These are phyloP conservation scores for Nannoperca obscura DNA, from an alignment of 2,797 vertebrate species.

Conservation along the genomic window DNA sequence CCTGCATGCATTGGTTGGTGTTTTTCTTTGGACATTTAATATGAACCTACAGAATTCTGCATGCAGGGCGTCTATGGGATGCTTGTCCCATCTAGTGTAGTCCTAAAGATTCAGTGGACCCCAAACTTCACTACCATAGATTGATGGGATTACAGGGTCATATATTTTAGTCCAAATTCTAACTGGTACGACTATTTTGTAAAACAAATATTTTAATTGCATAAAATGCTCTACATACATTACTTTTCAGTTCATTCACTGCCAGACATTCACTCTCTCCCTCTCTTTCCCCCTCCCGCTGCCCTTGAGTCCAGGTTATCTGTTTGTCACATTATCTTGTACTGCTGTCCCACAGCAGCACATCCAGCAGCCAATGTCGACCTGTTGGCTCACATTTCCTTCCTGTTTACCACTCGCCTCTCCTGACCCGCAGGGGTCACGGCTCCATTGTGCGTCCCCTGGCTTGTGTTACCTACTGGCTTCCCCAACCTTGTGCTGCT, in stretches of 20 bases:
- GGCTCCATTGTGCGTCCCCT: constrained; percentile 64
- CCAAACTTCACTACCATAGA: too few species aligned
- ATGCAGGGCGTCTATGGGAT: neutral
- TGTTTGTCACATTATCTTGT: constrained; percentile 78
- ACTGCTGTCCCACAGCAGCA: constrained; percentile 61
- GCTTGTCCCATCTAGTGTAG: neutral
- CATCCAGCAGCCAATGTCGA: constrained; percentile 72
- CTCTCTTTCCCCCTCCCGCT: constrained; percentile 11
- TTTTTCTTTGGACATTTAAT: neutral
- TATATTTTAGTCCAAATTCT: too few species aligned
- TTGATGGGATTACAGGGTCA: too few species aligned
- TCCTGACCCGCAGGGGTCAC: constrained; percentile 78
- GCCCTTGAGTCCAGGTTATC: constrained; percentile 71
- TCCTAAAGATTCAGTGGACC: too few species aligned
- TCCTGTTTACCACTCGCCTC: constrained; percentile 78
- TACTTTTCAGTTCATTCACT: too few species aligned
- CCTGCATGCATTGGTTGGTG: too few species aligned
- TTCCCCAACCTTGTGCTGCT: constrained; percentile 73
- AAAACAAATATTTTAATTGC: too few species aligned
- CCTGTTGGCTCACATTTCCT: constrained; percentile 82
- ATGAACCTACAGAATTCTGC: neutral
- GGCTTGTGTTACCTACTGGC: constrained; percentile 77
- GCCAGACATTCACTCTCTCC: too few species aligned
- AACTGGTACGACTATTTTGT: too few species aligned
- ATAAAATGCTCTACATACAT: too few species aligned